These are phyloP conservation scores for Meghimatium bilineatum DNA, from an alignment of 2,888 invertebrate species.

Conservation along the genomic window DNA sequence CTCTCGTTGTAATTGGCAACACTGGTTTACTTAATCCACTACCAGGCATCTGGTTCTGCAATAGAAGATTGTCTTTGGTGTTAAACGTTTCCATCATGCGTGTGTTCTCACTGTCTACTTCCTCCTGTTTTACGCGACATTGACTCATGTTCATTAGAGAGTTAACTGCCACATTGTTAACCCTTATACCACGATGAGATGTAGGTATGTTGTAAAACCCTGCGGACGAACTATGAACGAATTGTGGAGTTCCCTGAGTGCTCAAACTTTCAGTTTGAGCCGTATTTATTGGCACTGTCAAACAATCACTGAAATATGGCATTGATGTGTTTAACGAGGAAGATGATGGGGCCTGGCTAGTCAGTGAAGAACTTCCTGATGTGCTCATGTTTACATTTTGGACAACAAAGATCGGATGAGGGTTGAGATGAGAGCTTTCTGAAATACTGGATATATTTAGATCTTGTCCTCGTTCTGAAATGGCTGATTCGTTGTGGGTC, in stretches of 20 bases:
- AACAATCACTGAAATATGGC: not conserved
- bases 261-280: not conserved
- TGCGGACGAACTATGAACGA: not conserved
- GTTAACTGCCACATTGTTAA: not conserved
- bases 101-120: not conserved
- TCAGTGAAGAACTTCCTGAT: not conserved
- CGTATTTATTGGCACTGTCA: not conserved
- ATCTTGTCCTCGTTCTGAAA: slow-evolving; percentile 19
- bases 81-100: too few species aligned
- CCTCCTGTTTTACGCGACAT: not conserved
- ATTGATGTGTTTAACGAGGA: not conserved
- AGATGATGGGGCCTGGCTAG: not conserved
- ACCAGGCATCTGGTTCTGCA: too few species aligned
- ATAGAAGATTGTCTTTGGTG: too few species aligned
- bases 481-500: not conserved
- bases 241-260: not conserved
- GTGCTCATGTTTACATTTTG: not conserved
- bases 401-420: not conserved
- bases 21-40: too few species aligned
- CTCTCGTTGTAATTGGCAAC: too few species aligned
- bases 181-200: not conserved
- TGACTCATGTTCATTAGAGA: not conserved
- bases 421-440: not conserved
- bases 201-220: not conserved
- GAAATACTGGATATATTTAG: slow-evolving; percentile 12